Percentiles rank a stretch among this genome's conserved stretches.
These are phyloP conservation scores for Nesogale talazaci DNA, from an alignment of 2,113 vertebrate species.

Conservation along the genomic window DNA sequence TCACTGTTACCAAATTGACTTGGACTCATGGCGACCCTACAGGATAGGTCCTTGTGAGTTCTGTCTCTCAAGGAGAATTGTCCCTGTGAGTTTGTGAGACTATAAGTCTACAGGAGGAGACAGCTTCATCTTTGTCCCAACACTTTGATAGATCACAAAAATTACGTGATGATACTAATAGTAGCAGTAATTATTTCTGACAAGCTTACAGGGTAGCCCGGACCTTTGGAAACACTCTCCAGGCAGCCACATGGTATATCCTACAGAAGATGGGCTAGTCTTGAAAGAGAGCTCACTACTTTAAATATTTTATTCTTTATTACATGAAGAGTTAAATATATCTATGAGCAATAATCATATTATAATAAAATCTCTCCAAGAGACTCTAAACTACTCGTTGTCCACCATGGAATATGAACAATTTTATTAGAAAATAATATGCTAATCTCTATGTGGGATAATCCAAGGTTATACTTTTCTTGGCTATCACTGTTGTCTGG, in stretches of 20 bases:
- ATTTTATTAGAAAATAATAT: not conserved
- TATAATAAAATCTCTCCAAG: not conserved
- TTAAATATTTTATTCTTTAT: not conserved
- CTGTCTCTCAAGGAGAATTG: too few relatives aligned
- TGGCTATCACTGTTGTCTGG: too few relatives aligned
- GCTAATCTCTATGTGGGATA: not conserved
- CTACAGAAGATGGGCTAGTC: not conserved
- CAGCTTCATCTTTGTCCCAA: too few relatives aligned
- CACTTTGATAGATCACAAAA: not conserved
- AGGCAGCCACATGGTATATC: not conserved
- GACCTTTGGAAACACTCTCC: not conserved
- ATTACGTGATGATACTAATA: not conserved
- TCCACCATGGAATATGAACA: not conserved
- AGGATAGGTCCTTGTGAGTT: too few relatives aligned
- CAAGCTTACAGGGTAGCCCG: not conserved
- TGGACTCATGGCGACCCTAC: not conserved
- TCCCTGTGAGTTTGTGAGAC: too few relatives aligned
- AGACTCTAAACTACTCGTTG: not conserved
- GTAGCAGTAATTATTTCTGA: not conserved
- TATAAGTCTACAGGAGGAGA: too few relatives aligned
- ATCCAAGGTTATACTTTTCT: not conserved
- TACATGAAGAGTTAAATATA: not conserved
- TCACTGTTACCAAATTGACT: not conserved
- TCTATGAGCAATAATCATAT: not conserved
- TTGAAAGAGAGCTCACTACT: not conserved